Evolutionary conservation across 2,888 invertebrate species (phyloP).

Genomic region (Nezara viridula): DNA sequence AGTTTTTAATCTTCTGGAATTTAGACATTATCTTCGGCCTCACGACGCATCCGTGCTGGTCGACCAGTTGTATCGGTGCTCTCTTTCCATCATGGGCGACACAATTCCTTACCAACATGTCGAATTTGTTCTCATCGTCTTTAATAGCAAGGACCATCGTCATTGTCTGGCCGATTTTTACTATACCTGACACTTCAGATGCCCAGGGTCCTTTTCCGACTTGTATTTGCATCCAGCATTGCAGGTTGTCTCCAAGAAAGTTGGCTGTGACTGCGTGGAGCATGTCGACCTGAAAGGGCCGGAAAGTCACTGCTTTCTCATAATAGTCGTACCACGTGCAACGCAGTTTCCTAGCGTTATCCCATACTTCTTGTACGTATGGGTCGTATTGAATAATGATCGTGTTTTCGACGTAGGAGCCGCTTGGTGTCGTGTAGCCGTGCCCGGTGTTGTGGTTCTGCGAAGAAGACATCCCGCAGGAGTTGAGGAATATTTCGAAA

Average conservation of each 20-base stretch:
- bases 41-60: slow-evolving; percentile 92
- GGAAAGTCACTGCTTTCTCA: slow-evolving; percentile 94
- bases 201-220: slow-evolving; percentile 96
- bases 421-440: slow-evolving; percentile 89
- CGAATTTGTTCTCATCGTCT: slow-evolving; percentile 94
- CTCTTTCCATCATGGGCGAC: slow-evolving; percentile 95
- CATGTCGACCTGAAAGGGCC: slow-evolving; percentile 96
- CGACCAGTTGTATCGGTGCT: slow-evolving; percentile 92
- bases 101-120: slow-evolving; percentile 94
- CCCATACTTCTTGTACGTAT: slow-evolving; percentile 94
- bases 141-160: slow-evolving; percentile 96
- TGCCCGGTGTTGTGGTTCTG: slow-evolving; percentile 90
- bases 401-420: slow-evolving; percentile 94
- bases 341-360: slow-evolving; percentile 90
- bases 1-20: slow-evolving; percentile 95
- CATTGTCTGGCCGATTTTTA: slow-evolving; percentile 96
- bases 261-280: slow-evolving; percentile 94
- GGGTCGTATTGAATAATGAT: slow-evolving; percentile 95
- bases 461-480: slow-evolving; percentile 92
- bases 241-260: slow-evolving; percentile 95
- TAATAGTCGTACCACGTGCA: slow-evolving; percentile 97
- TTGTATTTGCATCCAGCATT: slow-evolving; percentile 98
- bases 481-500: slow-evolving; percentile 91
- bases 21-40: slow-evolving; percentile 93
- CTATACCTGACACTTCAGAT: slow-evolving; percentile 92